phyloP scores from a whole-genome alignment of 2,888 invertebrate species.

The Xylota segnis region DNA sequence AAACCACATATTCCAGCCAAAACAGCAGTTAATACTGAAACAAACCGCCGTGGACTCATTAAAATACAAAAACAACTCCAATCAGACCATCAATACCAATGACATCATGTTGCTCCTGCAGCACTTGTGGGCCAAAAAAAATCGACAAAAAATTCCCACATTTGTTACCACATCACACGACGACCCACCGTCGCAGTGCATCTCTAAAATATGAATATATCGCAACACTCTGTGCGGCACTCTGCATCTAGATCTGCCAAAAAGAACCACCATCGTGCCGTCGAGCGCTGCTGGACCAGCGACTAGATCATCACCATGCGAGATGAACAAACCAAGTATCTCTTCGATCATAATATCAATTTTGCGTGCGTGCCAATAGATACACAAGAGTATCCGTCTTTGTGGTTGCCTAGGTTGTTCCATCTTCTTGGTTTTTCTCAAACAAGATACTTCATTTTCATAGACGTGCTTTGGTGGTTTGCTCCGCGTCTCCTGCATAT shows the following conservation, averaged over 20 bases:
- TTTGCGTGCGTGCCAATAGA: slow-evolving; percentile 76
- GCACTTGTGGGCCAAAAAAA: background rate
- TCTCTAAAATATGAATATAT: slow-evolving; percentile 29
- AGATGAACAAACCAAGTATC: slow-evolving; percentile 47
- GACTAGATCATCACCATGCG: slow-evolving; percentile 36
- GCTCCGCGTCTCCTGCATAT: slow-evolving; percentile 54
- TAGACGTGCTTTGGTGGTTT: slow-evolving; percentile 57
- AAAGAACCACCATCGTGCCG: slow-evolving; percentile 43
- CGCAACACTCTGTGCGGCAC: slow-evolving; percentile 25
- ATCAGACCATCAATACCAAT: slow-evolving; percentile 60
- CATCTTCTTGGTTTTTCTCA: background rate
- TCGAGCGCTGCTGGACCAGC: slow-evolving; percentile 8
- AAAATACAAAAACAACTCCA: slow-evolving; percentile 36
- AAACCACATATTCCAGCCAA: slow-evolving; percentile 35
- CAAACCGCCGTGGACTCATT: slow-evolving; percentile 55
- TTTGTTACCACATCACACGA: slow-evolving; percentile 59
- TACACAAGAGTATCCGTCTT: slow-evolving; percentile 42
- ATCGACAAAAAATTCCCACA: slow-evolving; percentile 55
- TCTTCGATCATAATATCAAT: slow-evolving; percentile 75
- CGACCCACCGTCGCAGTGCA: slow-evolving; percentile 38
- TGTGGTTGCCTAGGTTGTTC: slow-evolving; percentile 15
- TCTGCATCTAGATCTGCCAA: slow-evolving; percentile 72
- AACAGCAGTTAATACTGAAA: slow-evolving; percentile 29
- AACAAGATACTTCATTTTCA: slow-evolving; percentile 71
- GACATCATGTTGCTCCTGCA: slow-evolving; percentile 65